Base-by-base conservation (phyloP, 2,113 vertebrate genomes). In the Lycocorax pyrrhopterus region DNA sequence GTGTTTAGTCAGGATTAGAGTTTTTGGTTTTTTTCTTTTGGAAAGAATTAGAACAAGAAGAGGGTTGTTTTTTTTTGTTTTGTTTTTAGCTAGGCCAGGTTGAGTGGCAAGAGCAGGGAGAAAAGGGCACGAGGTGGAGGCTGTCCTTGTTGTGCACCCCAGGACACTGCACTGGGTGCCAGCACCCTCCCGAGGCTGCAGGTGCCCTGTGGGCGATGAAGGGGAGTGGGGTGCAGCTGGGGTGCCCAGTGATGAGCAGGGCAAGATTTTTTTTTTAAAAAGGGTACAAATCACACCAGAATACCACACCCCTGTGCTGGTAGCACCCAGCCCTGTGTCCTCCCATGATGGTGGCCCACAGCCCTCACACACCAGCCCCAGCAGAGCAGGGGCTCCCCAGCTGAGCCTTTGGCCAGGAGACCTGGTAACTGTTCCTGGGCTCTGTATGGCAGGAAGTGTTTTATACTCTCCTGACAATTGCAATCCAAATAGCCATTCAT, bases 401-500 rank as follows among this genome's bases (percentile, higher is more conserved):
- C 18, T 2, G 29, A 39, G 84, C 76, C 63, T 55, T 51, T 64
- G 60, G 72, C 73, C 86, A 30, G 46, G 33, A 15, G 29, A 68
- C 35, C 49, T n/a, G 1, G 55, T 30, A 68, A 85, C 78, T 4
- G 23, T 16, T 47, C 53, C 91, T 44, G 46, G 58, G 72, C 75
- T 91, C 64, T 69, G 51, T 2, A 1, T 4, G 18, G 67, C 84
- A 88, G 91, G 92, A 95, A 94, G 84, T 51, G 5, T 89, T 96
- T 95, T 39, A n/a, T 78, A 14, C 52, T 83, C 63, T 51, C 66
- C 93, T 88, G 96, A 91, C 80, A 83, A 27, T 9, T 37, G 41
- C 84, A 92, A 79, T 93, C 75, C 75, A 76, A 80, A 64, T 2
- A 75, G 67, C 32, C 84, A 64, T 93, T 52, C 87, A 58, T 93